Evolutionary conservation across 2,888 invertebrate species (phyloP).

Genomic region (Celastrina argiolus): DNA sequence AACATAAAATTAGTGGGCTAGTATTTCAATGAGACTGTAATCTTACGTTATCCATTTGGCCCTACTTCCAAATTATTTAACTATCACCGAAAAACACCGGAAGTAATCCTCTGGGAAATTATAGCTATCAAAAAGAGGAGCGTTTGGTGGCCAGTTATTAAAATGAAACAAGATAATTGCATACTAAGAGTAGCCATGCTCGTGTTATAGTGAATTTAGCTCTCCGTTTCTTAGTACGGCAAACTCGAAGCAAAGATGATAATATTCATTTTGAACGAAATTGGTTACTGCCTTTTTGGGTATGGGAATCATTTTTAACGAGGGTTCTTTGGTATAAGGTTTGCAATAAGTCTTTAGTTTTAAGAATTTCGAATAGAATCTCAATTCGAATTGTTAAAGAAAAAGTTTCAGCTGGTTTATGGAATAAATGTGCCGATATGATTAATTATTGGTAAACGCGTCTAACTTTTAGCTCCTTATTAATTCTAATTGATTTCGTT

Average conservation of each 20-base stretch:
- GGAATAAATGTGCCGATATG: too few species aligned
- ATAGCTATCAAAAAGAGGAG: not conserved
- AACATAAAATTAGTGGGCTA: too few species aligned
- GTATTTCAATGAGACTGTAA: not conserved
- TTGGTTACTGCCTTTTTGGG: conserved; percentile 1
- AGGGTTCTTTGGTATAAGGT: not conserved
- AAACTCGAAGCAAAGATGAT: conserved; percentile 10
- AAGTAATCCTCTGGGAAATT: not conserved
- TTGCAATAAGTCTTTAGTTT: not conserved
- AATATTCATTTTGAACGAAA: conserved; percentile 13
- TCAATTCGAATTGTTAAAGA: too few species aligned
- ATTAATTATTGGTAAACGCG: too few species aligned
- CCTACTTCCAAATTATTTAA: not conserved
- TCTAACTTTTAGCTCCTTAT: too few species aligned
- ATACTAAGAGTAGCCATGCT: not conserved
- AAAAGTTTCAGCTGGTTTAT: too few species aligned
- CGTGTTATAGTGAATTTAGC: conserved; percentile 10
- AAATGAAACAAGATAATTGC: conserved; percentile 12
- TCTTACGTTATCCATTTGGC: not conserved
- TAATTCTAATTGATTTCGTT: too few species aligned
- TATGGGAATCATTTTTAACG: not conserved
- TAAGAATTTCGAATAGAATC: not conserved
- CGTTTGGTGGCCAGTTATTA: conserved; percentile 8
- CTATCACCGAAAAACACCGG: not conserved
- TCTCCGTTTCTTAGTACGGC: not conserved